Percentiles rank a stretch among this genome's conserved stretches.
Evolutionary conservation across 2,113 vertebrate genomes (phyloP).

Genomic region (Syrmaticus mikado): DNA sequence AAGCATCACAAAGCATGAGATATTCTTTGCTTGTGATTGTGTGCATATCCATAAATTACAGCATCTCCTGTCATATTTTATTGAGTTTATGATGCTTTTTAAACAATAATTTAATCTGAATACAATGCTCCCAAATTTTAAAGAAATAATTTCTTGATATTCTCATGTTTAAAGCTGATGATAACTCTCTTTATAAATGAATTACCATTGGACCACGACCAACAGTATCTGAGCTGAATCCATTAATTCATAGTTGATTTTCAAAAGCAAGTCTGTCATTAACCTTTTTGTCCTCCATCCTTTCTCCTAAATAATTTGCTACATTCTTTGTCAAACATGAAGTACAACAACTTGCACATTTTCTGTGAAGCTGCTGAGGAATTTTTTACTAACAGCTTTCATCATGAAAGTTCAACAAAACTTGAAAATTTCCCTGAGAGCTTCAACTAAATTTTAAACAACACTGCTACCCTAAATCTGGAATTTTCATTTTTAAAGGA

Average conservation of each 20-base stretch:
- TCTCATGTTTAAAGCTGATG: constrained; percentile 52
- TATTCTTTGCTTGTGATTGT: background rate
- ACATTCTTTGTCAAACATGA: constrained; percentile 21
- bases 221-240: constrained; percentile 24
- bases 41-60: background rate
- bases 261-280: constrained; percentile 53
- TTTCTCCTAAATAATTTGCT: constrained; percentile 6
- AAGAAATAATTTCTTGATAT: constrained; percentile 22
- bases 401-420: background rate
- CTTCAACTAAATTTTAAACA: background rate
- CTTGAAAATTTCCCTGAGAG: background rate
- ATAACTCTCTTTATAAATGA: constrained; percentile 52
- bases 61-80: background rate
- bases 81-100: constrained; percentile 30
- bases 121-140: background rate
- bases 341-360: constrained; percentile 10
- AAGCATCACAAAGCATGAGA: background rate
- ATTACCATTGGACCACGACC: constrained; percentile 23
- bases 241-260: constrained; percentile 50
- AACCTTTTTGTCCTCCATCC: constrained; percentile 49
- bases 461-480: background rate
- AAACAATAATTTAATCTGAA: constrained; percentile 54
- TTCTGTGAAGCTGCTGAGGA: background rate
- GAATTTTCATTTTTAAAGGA: background rate
- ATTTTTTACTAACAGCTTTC: background rate